Percentiles rank a stretch among this genome's conserved stretches.
phyloP scores from a whole-genome alignment of 2,888 invertebrate genomes.

The Creontiades dilutus region DNA sequence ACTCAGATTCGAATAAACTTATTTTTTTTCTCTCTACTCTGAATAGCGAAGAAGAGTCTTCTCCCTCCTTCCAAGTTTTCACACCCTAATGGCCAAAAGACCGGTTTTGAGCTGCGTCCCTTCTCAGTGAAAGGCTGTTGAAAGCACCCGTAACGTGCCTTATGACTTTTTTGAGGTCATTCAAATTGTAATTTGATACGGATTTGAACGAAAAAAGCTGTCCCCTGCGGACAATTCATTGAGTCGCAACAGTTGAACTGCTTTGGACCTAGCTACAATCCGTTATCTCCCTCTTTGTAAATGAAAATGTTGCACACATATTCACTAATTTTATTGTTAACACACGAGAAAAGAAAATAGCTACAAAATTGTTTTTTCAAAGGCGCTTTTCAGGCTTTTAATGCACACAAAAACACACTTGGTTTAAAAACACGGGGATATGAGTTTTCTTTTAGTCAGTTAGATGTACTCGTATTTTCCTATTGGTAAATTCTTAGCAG shows the following conservation, averaged over 20 bases:
- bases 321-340: too few species aligned
- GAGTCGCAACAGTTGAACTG: slow-evolving; percentile 17
- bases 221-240: slow-evolving; percentile 6
- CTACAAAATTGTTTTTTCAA: too few species aligned
- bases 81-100: slow-evolving; percentile 50
- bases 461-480: too few species aligned
- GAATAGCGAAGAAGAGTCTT: not conserved
- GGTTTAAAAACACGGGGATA: too few species aligned
- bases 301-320: too few species aligned
- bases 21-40: not conserved
- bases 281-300: not conserved
- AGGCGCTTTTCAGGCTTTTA: too few species aligned
- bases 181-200: slow-evolving; percentile 71
- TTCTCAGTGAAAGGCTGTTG: slow-evolving; percentile 41
- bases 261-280: not conserved
- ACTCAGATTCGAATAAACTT: not conserved
- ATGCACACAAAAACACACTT: too few species aligned
- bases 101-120: slow-evolving; percentile 30
- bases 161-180: slow-evolving; percentile 69
- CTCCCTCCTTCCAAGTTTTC: not conserved
- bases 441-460: too few species aligned
- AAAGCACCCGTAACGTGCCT: slow-evolving; percentile 61
- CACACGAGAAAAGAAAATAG: too few species aligned
- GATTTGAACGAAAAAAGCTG: slow-evolving; percentile 34
- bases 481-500: too few species aligned